phyloP scores from a whole-genome alignment of 2,888 invertebrate genomes.

The Camponotus fellah region DNA sequence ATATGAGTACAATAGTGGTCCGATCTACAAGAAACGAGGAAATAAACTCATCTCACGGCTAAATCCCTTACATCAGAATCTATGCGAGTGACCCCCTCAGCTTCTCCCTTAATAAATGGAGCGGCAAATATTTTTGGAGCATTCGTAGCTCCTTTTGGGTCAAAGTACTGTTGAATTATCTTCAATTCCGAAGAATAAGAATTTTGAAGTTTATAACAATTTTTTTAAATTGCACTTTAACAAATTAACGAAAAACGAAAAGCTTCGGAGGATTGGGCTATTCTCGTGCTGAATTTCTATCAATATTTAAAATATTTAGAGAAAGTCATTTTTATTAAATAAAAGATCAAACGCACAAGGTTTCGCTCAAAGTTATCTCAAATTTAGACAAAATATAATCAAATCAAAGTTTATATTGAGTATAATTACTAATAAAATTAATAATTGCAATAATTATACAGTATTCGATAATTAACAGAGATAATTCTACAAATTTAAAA shows the following conservation, averaged over 20 bases:
- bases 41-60: slow-evolving; percentile 27
- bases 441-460: background rate
- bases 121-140: background rate
- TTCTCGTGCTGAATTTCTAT: background rate
- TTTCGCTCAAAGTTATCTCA: background rate
- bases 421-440: background rate
- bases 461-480: background rate
- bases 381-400: background rate
- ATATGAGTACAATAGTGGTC: slow-evolving; percentile 33
- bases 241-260: background rate
- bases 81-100: background rate
- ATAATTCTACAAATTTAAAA: background rate
- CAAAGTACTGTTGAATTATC: background rate
- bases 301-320: background rate
- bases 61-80: slow-evolving; percentile 31
- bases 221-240: background rate
- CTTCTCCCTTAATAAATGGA: background rate
- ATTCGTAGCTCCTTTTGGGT: background rate
- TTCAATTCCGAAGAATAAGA: background rate
- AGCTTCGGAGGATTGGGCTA: background rate
- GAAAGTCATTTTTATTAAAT: background rate
- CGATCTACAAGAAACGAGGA: slow-evolving; percentile 29
- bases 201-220: background rate
- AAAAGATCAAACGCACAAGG: background rate
- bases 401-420: background rate